Evolutionary conservation across 2,797 vertebrate species (phyloP), one percentile per base, ranked within the genome.

Genomic region (Poecilia picta): DNA sequence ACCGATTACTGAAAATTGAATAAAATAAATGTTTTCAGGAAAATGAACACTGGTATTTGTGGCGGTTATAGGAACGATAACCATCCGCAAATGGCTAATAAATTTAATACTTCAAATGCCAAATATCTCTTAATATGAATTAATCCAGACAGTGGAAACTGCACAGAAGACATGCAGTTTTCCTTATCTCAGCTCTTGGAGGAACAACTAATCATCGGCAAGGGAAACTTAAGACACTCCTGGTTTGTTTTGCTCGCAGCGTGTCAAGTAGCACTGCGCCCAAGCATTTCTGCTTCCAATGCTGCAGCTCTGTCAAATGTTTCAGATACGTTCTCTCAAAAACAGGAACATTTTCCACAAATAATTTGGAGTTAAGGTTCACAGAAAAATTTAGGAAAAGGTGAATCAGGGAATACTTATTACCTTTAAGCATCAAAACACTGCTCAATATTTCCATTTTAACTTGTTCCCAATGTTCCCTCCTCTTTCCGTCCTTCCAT

Each of bases 401-500:
- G 53, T 55, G 53, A 55, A 55, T 55, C 53, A 55, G 53, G 8
- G 25, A 55, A 55, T n/a, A 55, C 8, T 12, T 55, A 55, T 31
- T 31, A 59, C 11, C 28, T 28, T 59, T 59, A 16, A 33, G 28
- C 28, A 33, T 36, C 6, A 66, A 36, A 66, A 20, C 62, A 18
- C 62, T 66, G 18, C 62, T 66, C 16, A 20, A 43, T 39, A 49
- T 74, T 68, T 66, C 47, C 16, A 57, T 59, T 81, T 68, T 13
- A 39, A 73, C 41, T 36, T 73, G 31, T 36, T 73, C 6, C 64
- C 46, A 5, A 72, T 72, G 33, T 45, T 51, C 49, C 39, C 11
- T 74, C 10, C 20, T 18, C 59, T 64, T 18, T 64, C 66, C 36
- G 28, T 78, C 78, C 72, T 74, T 68, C 43, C 43, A n/a, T 59